Conservation (phyloP, 2,888 invertebrate species). For the Amblyjoppa proteus region DNA sequence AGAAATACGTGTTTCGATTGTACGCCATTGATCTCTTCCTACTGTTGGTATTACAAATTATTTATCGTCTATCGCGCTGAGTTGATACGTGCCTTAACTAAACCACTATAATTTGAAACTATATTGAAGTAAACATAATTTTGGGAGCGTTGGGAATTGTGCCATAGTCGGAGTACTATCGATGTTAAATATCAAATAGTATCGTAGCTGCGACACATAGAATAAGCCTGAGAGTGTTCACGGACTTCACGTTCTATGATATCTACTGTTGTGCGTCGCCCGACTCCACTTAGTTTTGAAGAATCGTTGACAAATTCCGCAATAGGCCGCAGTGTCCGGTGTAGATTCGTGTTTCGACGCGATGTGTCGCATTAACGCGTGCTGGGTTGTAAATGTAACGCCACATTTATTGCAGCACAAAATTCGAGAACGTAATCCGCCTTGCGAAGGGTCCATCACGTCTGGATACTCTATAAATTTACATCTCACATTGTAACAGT, state of each 20-base stretch:
- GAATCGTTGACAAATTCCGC: slow-evolving; percentile 77
- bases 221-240: slow-evolving; percentile 7
- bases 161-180: background rate
- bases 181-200: background rate
- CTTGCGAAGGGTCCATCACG: slow-evolving; percentile 47
- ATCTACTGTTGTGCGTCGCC: slow-evolving; percentile 81
- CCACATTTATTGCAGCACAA: slow-evolving; percentile 76
- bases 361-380: slow-evolving; percentile 78
- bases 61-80: background rate
- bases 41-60: slow-evolving; percentile 7
- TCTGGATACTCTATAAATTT: slow-evolving; percentile 75
- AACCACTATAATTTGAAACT: background rate
- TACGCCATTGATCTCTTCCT: background rate
- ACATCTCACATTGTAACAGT: slow-evolving; percentile 71
- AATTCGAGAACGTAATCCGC: slow-evolving; percentile 70
- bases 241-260: slow-evolving; percentile 74
- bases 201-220: background rate
- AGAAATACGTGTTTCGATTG: slow-evolving; percentile 55
- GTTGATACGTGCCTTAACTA: background rate
- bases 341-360: slow-evolving; percentile 79
- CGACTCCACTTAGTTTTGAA: slow-evolving; percentile 82
- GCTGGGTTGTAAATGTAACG: slow-evolving; percentile 77
- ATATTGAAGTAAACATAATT: background rate
- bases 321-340: slow-evolving; percentile 75
- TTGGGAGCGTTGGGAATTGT: background rate